Conservation (phyloP, 2,113 vertebrate species). For the Nanger granti region DNA sequence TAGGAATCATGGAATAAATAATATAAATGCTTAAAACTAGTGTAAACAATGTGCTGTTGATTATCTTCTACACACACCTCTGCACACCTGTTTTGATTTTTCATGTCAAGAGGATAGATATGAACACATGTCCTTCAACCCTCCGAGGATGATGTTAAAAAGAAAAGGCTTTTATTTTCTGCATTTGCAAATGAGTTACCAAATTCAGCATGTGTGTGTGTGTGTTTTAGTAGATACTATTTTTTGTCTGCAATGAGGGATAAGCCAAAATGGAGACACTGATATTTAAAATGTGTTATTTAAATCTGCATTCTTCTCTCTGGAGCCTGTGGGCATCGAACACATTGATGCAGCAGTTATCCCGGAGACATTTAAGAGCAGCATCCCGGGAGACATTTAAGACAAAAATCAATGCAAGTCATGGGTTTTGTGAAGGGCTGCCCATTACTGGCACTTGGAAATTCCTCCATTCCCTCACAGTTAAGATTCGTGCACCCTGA, state of each 20-base stretch:
- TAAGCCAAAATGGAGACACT: neutral
- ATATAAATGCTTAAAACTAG: neutral
- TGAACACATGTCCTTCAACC: neutral
- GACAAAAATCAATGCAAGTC: neutral
- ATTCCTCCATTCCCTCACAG: neutral
- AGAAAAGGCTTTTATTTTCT: neutral
- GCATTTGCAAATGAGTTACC: neutral
- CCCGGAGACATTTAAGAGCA: neutral
- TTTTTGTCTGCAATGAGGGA: neutral
- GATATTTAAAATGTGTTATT: neutral
- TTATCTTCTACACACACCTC: neutral
- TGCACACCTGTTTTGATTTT: neutral
- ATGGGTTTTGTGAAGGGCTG: neutral
- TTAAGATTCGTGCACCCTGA: neutral
- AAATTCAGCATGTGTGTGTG: neutral
- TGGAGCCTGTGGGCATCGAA: neutral
- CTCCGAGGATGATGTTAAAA: neutral
- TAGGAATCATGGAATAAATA: neutral
- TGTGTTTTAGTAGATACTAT: neutral
- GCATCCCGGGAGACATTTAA: neutral
- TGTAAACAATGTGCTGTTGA: neutral
- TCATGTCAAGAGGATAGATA: neutral
- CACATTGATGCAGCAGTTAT: neutral
- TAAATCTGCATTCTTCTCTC: neutral
- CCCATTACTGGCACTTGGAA: neutral